Base-by-base conservation (phyloP, 2,888 invertebrate genomes). In the Eulithis prunata region DNA sequence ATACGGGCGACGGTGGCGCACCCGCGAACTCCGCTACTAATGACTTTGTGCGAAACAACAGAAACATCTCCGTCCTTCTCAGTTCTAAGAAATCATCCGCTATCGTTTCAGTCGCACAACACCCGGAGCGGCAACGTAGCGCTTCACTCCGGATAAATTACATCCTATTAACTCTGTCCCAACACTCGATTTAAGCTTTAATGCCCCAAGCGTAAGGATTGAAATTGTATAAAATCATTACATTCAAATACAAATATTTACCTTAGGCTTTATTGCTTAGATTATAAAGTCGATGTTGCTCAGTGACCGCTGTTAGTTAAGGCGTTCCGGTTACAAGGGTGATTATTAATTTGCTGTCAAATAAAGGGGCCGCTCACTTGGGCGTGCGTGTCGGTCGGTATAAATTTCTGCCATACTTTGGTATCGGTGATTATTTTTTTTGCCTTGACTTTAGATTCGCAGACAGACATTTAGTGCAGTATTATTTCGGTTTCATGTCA, bases 281-380 rank as follows among this genome's bases (percentile, higher is more conserved):
- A 81, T 79, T 82, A 86, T 90, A 92, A 85, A 90, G 92, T 87
- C 85, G 81, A 86, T 71, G 82, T 90, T 89, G 76, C 80, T 80
- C 81, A 80, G 85, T 79, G 76, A 77, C 72, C 73, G 77, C 74
- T 76, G 81, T 76, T 80, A 77, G 85, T 87, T 91, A 82, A 76
- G 88, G 80, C 89, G 85, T 90, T 91, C 79, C 84, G 82, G 84
- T 89, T 79, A 78, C 79, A 82, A 76, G 77, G 78, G 82, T 80
- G 85, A 87, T 91, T 92, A 93, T 93, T 93, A 92, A 92, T 92
- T 93, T 91, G 91, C 93, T 92, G 93, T 93, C 92, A 93, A 92
- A 92, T 93, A 92, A 92, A 92, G 91, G 91, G 92, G 93, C 92
- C 91, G 92, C 91, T 89, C 89, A 85, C 89, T 90, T 90, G 91